Conservation (phyloP, 2,113 vertebrate species). For the Electrona antarctica region DNA sequence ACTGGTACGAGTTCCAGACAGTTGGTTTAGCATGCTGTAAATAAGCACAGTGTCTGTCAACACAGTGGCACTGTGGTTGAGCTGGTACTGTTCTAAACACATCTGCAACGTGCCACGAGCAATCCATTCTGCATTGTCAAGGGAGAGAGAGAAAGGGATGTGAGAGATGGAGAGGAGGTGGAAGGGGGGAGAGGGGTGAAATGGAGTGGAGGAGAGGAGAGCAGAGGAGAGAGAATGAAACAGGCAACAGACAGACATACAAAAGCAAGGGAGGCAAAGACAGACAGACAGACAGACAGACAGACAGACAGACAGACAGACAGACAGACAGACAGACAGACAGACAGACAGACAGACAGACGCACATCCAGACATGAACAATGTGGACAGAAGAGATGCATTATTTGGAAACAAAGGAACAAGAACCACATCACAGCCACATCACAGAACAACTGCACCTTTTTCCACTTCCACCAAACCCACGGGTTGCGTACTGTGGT, state of each 20-base stretch:
- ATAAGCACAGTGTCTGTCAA: slow-evolving; percentile 68
- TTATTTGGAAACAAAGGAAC: slow-evolving; percentile 2
- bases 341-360: too few relatives aligned
- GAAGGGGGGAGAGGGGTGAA: too few relatives aligned
- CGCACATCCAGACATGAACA: too few relatives aligned
- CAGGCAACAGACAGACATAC: too few relatives aligned
- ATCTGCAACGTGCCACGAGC: slow-evolving; percentile 40
- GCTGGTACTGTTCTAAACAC: slow-evolving; percentile 35
- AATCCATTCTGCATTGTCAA: slow-evolving; percentile 28
- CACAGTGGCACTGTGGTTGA: slow-evolving; percentile 42
- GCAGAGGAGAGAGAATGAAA: too few relatives aligned
- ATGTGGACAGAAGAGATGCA: slow-evolving; percentile 5
- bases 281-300: background rate
- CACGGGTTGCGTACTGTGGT: background rate
- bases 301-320: too few relatives aligned
- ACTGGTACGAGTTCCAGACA: slow-evolving; percentile 40
- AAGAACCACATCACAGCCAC: slow-evolving; percentile 19
- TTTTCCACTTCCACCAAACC: slow-evolving; percentile 27
- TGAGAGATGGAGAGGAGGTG: too few relatives aligned
- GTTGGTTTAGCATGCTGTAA: slow-evolving; percentile 60
- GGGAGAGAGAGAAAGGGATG: slow-evolving; percentile 13
- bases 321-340: background rate
- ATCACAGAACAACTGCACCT: slow-evolving; percentile 9
- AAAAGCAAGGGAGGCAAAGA: too few relatives aligned
- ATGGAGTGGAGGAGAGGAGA: too few relatives aligned